Percentiles rank a stretch among this genome's conserved stretches.
These are phyloP conservation scores for Denticeps clupeoides DNA, from an alignment of 2,797 vertebrate species.

Conservation along the genomic window DNA sequence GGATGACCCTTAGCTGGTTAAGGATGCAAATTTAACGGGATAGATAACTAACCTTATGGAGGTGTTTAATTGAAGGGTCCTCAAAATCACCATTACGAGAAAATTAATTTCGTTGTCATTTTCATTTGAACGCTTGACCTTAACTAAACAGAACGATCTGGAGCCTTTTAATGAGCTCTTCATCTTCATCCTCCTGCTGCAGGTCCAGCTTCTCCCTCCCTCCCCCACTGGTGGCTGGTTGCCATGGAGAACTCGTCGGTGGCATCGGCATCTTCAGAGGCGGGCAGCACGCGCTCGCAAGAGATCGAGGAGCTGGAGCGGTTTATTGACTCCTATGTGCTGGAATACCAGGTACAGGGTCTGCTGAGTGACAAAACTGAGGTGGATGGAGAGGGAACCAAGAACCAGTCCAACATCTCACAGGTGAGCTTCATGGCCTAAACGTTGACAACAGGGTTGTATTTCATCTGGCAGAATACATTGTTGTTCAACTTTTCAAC, in stretches of 20 bases:
- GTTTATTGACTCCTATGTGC: slow-evolving; percentile 95
- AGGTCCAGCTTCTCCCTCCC: slow-evolving; percentile 34
- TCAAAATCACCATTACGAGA: too few species aligned
- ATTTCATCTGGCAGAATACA: too few species aligned
- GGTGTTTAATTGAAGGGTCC: background rate
- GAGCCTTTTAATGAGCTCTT: background rate
- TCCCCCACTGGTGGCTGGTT: slow-evolving; percentile 26
- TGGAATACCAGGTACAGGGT: slow-evolving; percentile 96
- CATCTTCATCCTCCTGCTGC: slow-evolving; percentile 13
- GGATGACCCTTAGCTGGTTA: too few species aligned
- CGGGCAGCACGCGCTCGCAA: slow-evolving; percentile 91
- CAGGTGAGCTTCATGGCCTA: slow-evolving; percentile 59
- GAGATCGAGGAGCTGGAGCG: slow-evolving; percentile 95
- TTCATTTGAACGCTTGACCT: too few species aligned
- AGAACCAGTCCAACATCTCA: slow-evolving; percentile 56
- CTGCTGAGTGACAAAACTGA: slow-evolving; percentile 83
- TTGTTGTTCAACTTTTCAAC: too few species aligned
- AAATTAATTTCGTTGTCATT: too few species aligned
- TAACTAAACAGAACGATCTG: too few species aligned
- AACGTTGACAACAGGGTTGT: background rate
- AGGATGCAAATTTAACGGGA: too few species aligned
- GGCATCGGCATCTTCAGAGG: slow-evolving; percentile 89
- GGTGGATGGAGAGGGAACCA: slow-evolving; percentile 69
- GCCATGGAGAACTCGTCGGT: slow-evolving; percentile 94
- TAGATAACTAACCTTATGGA: too few species aligned